Conservation (phyloP, 2,888 invertebrate species). For the Scaptodrosophila latifasciaeformis region DNA sequence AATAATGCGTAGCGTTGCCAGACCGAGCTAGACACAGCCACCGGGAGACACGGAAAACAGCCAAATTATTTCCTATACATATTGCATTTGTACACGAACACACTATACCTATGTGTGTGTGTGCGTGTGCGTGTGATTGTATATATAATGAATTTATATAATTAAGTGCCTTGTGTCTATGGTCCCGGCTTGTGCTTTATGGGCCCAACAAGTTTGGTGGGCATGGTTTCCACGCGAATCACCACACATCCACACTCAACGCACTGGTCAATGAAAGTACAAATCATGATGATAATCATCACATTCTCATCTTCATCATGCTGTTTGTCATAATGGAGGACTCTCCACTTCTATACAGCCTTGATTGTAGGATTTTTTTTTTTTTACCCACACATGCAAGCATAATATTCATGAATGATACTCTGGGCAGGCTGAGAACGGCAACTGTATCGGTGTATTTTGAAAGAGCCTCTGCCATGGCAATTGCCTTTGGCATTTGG, state of each 20-base stretch:
- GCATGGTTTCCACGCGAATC: conserved; percentile 2
- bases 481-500: background rate
- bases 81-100: background rate
- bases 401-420: too few species aligned
- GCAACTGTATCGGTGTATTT: conserved; percentile 21
- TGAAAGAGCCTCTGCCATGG: conserved; percentile 16
- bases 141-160: conserved; percentile 24
- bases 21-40: background rate
- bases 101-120: background rate
- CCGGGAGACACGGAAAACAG: background rate
- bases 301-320: conserved; percentile 15
- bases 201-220: conserved; percentile 2
- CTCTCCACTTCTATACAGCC: conserved; percentile 2
- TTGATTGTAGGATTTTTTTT: conserved; percentile 29
- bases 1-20: conserved; percentile 40
- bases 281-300: conserved; percentile 28
- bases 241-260: background rate
- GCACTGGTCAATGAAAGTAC: background rate
- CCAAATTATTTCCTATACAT: too few species aligned
- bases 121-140: too few species aligned
- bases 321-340: conserved; percentile 2
- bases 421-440: too few species aligned
- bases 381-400: too few species aligned
- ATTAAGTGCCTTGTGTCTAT: conserved; percentile 31
- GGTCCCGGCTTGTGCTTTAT: conserved; percentile 15